Base-by-base conservation (phyloP, 2,113 vertebrate species). In the Cacatua alba region DNA sequence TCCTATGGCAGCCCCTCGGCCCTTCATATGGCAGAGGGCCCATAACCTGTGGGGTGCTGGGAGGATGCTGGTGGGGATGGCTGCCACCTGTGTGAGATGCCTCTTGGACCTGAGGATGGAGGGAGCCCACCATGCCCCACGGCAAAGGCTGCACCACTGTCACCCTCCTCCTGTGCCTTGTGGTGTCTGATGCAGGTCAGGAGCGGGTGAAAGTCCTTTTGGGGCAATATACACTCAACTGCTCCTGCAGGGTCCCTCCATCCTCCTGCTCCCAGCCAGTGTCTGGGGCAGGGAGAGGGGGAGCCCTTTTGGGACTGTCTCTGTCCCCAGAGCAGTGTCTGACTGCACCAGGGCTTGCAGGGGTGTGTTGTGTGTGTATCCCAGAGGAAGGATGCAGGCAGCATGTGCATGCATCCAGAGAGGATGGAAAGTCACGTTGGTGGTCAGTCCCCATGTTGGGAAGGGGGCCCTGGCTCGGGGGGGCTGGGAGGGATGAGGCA, bases 91-190 rank as follows among this genome's bases (percentile, higher is more conserved):
- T 2, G 0, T 18, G 3, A 12, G 5, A 48, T 1, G 3, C 18
- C 8, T 13, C 9, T 24, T 70, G n/a, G 44, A 18, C 16, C 6
- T 74, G 28, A 25, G 19, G 25, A 17, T 39, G 35, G 60, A 65
- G 17, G 5, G 21, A 62, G 14, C 18, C n/a, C 8, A 20, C 0
- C 6, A 20, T 0, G 0, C 9, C 6, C 8, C 1, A 1, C 9
- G 11, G 13, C 14, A 82, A 65, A 83, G 41, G 24, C 63, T 76
- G 59, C 35, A 51, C 5, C 21, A 31, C 3, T 75, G 28, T 41
- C 44, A 62, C 10, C 9, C 39, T 82, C 28, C 7, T 59, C 28
- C 41, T 0, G 0, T 60, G 55, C 25, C 51, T 74, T 76, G 29
- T 70, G 15, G 41, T 75, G 35, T 48, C 67, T 85, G 52, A 52